These are phyloP conservation scores for Nycticryphes semicollaris DNA, from an alignment of 2,113 vertebrate species.

Conservation along the genomic window DNA sequence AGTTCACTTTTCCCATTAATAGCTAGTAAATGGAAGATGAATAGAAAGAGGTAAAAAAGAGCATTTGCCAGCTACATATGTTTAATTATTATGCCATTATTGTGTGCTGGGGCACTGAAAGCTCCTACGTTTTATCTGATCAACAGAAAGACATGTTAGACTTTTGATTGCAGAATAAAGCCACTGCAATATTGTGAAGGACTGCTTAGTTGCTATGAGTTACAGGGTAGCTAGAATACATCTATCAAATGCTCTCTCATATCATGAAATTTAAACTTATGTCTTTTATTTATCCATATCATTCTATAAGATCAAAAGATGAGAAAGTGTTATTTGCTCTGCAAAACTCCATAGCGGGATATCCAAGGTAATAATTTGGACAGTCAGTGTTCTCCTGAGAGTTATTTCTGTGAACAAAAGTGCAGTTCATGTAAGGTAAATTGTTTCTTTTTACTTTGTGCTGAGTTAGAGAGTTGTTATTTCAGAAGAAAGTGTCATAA, in stretches of 20 bases:
- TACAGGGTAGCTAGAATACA: background rate
- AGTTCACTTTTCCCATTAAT: background rate
- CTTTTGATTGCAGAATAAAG: background rate
- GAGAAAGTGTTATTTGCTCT: constrained; percentile 19
- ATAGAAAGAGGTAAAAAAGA: background rate
- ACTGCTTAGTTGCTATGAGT: background rate
- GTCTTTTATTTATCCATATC: constrained; percentile 3
- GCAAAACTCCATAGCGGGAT: background rate
- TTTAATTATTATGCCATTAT: background rate
- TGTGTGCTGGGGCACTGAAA: background rate
- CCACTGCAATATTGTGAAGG: background rate
- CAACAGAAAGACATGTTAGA: background rate
- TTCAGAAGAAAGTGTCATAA: background rate
- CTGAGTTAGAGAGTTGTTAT: constrained; percentile 45
- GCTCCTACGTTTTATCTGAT: background rate
- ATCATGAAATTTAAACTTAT: background rate
- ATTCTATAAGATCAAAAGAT: background rate
- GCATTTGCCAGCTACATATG: background rate
- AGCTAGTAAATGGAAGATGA: background rate
- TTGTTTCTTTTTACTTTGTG: constrained; percentile 23
- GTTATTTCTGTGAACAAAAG: constrained; percentile 34
- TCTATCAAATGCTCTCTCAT: background rate
- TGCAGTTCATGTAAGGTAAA: constrained; percentile 34
- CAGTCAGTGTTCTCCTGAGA: constrained; percentile 9
- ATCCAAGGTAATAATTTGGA: constrained; percentile 26